Percentiles rank a stretch among this genome's conserved stretches.
Evolutionary conservation across 2,113 vertebrate species (phyloP).

Genomic region (Thunnus maccoyii): DNA sequence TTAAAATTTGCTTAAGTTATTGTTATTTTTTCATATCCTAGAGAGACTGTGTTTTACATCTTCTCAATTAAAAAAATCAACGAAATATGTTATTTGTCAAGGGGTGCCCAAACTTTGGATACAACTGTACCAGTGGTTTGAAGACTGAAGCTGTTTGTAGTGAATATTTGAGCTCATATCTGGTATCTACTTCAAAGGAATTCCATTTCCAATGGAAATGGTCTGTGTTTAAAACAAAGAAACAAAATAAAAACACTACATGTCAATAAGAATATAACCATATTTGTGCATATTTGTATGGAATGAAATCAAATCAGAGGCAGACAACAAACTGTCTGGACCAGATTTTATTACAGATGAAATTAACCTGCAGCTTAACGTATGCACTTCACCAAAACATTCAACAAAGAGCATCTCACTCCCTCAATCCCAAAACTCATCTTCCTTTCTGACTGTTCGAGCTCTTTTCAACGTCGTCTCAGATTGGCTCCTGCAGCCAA

Average conservation of each 20-base stretch:
- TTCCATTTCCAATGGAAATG: background rate
- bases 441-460: background rate
- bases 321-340: background rate
- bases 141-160: background rate
- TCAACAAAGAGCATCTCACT: background rate
- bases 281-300: background rate
- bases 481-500: background rate
- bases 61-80: no score
- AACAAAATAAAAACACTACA: background rate
- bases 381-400: background rate
- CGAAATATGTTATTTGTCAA: no score
- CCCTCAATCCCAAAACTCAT: background rate
- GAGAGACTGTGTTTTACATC: no score
- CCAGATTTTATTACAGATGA: background rate
- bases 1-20: no score
- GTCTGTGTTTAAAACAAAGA: background rate
- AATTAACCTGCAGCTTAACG: background rate
- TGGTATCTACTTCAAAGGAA: no score
- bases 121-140: background rate
- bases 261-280: slow-evolving; percentile 1
- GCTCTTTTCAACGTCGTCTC: background rate
- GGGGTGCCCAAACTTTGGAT: no score
- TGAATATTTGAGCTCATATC: background rate
- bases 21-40: no score
- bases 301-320: background rate